phyloP scores from a whole-genome alignment of 2,797 vertebrate species.

The Gallirallus australis region DNA sequence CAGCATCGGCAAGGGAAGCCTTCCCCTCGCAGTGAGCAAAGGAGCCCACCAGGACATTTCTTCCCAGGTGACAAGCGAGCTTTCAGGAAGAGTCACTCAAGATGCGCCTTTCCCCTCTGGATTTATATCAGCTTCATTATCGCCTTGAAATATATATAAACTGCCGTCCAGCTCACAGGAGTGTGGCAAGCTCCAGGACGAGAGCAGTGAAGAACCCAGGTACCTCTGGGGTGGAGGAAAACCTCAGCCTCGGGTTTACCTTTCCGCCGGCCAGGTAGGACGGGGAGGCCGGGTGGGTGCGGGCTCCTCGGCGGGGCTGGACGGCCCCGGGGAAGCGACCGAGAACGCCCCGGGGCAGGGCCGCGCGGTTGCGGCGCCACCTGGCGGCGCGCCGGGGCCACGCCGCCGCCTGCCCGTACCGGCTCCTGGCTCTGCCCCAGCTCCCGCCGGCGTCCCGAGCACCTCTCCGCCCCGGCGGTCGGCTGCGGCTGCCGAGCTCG shows the following conservation, averaged over 20 bases:
- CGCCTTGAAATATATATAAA: no score
- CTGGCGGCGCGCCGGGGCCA: not conserved
- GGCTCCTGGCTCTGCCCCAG: not conserved
- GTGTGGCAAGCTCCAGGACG: no score
- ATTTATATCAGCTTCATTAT: not conserved
- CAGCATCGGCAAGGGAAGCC: not conserved
- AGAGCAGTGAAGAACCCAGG: not conserved
- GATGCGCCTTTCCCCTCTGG: not conserved
- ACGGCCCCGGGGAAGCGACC: not conserved
- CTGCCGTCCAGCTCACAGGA: not conserved
- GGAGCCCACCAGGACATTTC: not conserved
- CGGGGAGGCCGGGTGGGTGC: not conserved
- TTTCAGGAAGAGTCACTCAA: not conserved
- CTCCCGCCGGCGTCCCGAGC: not conserved
- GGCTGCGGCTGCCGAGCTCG: not conserved
- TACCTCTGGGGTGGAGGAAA: rapidly evolving
- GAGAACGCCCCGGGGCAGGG: no score
- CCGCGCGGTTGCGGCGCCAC: not conserved
- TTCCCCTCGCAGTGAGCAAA: not conserved
- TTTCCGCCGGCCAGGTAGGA: not conserved
- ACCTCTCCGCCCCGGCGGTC: no score
- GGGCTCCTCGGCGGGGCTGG: not conserved
- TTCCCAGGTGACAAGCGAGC: rapidly evolving
- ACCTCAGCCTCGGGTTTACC: not conserved
- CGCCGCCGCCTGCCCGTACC: not conserved